These are phyloP conservation scores for Myotis myotis DNA, from an alignment of 2,797 vertebrate species.

Conservation along the genomic window DNA sequence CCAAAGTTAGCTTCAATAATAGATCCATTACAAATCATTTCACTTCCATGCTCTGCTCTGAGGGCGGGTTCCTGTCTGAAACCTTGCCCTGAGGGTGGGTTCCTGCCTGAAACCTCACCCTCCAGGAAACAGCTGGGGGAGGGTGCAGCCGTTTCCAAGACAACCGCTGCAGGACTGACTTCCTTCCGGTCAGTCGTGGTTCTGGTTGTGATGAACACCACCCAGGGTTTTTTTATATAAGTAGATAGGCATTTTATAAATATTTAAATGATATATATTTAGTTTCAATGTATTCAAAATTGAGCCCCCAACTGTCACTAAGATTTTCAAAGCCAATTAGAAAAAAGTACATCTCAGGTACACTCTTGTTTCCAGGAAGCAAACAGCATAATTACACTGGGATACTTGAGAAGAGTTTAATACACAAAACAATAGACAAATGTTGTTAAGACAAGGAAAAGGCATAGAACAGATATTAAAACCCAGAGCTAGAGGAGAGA, in stretches of 20 bases:
- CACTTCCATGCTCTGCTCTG: too few species aligned
- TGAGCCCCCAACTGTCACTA: background rate
- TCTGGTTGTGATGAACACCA: too few species aligned
- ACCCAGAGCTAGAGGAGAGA: background rate
- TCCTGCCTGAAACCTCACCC: too few species aligned
- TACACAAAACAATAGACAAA: background rate
- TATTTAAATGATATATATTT: conserved; percentile 38
- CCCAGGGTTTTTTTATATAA: too few species aligned
- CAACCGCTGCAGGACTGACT: too few species aligned
- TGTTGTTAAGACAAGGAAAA: background rate
- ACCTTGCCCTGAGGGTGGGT: too few species aligned
- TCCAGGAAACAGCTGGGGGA: too few species aligned
- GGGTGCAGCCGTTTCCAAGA: too few species aligned
- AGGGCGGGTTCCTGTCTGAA: too few species aligned
- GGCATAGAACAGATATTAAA: background rate
- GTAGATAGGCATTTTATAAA: background rate
- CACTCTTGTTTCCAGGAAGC: background rate
- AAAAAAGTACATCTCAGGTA: background rate
- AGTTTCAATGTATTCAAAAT: background rate
- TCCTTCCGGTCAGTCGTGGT: too few species aligned
- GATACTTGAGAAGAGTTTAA: background rate
- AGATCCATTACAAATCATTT: too few species aligned
- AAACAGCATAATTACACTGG: background rate
- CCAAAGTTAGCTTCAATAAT: too few species aligned
- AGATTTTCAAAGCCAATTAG: background rate